Evolutionary conservation across 2,888 invertebrate genomes (phyloP), one percentile per base, ranked within the genome.

Genomic region (Hirtodrosophila histrioides): DNA sequence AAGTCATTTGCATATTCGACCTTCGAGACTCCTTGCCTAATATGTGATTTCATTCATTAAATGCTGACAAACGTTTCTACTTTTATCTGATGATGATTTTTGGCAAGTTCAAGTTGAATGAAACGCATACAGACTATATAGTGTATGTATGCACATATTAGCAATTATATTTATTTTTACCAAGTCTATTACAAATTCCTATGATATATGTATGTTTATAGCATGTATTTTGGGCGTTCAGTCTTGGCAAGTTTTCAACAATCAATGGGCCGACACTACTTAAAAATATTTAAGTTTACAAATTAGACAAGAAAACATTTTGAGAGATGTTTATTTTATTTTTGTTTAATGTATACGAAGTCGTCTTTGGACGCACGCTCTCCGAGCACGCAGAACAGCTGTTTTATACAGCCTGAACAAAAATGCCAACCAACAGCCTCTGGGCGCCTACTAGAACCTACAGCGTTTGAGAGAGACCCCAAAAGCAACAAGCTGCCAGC

Each of bases 81-180:
- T 43, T 49, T 46, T 64, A 43, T 56, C 58, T 60, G 55, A 46
- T 56, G 61, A 73, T 68, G 50, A 61, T 51, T 68, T 76, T 69
- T 67, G 83, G 68, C 86, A 84, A 86, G 86, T 84, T 84, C 84
- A 84, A 84, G 84, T 84, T 86, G 81, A 86, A 86, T 84, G 86
- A 79, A 58, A 72, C 65, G 53, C 61, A 69, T 44, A 24, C 12
- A 51, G 50, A 63, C n/a, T 43, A 41, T n/a, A 37, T 10, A 45
- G 31, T 31, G 7, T 31, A 7, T 3, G 9, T 4, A 48, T 24
- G 36, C 37, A 27, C 27, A 50, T 46, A 41, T 48, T 4, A 27
- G 17, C 10, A 44, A 31, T 11, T 45, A 24, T 46, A 75, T 73
- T 62, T 81, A 82, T 80, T 80, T 80, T 69, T 80, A 75, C 39